Conservation (phyloP, 2,113 vertebrate species). For the Pachypanchax playfairii region DNA sequence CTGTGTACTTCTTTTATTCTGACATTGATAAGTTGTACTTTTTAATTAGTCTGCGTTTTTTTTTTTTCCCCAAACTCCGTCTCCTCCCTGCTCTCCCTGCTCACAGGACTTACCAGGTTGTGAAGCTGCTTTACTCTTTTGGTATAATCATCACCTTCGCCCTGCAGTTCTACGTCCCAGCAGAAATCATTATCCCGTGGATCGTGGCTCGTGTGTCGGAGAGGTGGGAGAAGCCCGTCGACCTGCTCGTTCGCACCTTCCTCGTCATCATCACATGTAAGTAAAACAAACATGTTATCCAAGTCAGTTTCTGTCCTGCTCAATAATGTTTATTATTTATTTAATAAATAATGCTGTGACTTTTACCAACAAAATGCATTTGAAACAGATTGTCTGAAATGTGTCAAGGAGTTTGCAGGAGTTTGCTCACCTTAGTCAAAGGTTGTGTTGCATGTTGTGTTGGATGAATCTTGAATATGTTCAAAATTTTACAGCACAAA, state of each 20-base stretch:
- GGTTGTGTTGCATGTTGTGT: too few relatives aligned
- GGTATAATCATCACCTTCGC: conserved; percentile 96
- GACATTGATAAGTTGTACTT: neutral
- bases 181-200: conserved; percentile 88
- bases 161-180: conserved; percentile 95
- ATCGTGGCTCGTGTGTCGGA: conserved; percentile 74
- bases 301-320: too few relatives aligned
- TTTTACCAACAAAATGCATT: too few relatives aligned
- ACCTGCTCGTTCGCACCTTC: conserved; percentile 82
- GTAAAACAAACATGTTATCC: conserved; percentile 56
- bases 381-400: too few relatives aligned
- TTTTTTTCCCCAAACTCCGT: neutral
- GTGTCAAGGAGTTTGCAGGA: too few relatives aligned
- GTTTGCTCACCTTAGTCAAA: too few relatives aligned
- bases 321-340: too few relatives aligned
- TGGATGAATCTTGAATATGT: too few relatives aligned
- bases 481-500: too few relatives aligned
- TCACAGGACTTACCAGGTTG: conserved; percentile 90
- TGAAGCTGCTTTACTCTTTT: conserved; percentile 92
- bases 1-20: neutral
- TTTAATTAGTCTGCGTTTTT: neutral
- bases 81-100: neutral
- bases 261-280: conserved; percentile 92
- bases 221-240: conserved; percentile 76
- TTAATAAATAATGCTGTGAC: too few relatives aligned